Base-by-base conservation (phyloP, 2,888 invertebrate genomes). In the Rambutsinella grinnellia region DNA sequence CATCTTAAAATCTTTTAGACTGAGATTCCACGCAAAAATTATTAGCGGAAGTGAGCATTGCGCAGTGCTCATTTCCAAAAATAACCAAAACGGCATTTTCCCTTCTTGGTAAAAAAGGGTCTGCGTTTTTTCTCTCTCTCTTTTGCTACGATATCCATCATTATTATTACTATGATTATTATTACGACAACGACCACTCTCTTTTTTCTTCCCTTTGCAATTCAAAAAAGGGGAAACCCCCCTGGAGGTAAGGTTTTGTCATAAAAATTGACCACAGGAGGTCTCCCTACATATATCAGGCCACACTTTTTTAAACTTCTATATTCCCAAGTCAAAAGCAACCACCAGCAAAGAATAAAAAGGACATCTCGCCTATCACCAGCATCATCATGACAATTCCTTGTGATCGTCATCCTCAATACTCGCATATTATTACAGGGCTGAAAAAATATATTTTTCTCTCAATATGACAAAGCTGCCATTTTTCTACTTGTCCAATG, bases 261-360 rank as follows among this genome's bases (percentile, higher is more conserved):
- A 83, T 83, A 83, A 83, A 83, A 83, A 83, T 82, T 80, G 79
- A 82, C 82, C 66, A 70, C 82, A 68, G 82, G 83, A 65, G 82
- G 82, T 79, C 82, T 70, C 60, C 60, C 75, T 63, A 65, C 56
- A 74, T 65, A 62, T n/a, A 71, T 8, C 6, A 36, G 36, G 36
- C 5, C 36, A 13, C 5, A 13, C 13, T 36, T 36, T 36, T 36
- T 36, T 36, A 36, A 36, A 36, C 5, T 36, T 15, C 60, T 62
- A 19, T 62, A 19, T 27, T 21, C 46, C 17, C 51, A 66, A 36
- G 28, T 47, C 66, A 57, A 68, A 19, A 65, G 19, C 49, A 13
- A 51, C 49, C 62, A 62, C 19, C n/a, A 62, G 47, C 54, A 71
- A 26, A 56, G 19, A 51, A 53, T 10, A 26, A 47, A 56, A 44